phyloP scores from a whole-genome alignment of 2,113 vertebrate species.

The Pangasianodon gigas region DNA sequence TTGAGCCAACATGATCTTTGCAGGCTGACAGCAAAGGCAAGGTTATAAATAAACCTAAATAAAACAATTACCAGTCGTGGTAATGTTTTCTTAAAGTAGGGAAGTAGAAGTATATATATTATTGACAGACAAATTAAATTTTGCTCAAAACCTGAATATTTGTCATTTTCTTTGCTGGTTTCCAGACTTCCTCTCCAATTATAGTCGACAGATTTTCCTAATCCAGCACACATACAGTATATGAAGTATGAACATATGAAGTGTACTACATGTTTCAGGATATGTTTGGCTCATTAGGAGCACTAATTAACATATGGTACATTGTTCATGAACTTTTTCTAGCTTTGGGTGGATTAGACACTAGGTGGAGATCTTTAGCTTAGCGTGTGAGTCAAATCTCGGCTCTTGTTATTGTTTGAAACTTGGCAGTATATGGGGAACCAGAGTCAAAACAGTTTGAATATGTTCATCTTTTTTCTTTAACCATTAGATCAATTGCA shows the following conservation, averaged over 20 bases:
- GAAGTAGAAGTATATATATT: background rate
- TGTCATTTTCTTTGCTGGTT: background rate
- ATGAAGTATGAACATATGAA: background rate
- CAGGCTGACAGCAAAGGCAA: background rate
- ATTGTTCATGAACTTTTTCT: background rate
- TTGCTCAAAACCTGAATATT: background rate
- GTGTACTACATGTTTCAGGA: background rate
- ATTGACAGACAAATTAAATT: background rate
- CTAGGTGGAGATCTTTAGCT: conserved; percentile 66
- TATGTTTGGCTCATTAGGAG: background rate
- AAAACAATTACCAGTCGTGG: background rate
- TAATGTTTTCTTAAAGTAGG: background rate
- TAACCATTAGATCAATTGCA: background rate
- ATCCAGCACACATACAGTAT: background rate
- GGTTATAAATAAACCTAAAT: background rate
- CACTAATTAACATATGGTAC: background rate
- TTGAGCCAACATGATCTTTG: background rate
- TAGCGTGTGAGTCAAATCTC: conserved; percentile 18
- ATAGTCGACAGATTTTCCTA: background rate
- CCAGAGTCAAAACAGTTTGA: conserved; percentile 8
- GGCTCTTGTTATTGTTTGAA: conserved; percentile 28
- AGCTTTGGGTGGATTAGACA: conserved; percentile 34
- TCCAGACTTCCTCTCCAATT: background rate
- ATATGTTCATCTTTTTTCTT: background rate
- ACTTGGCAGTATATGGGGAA: conserved; percentile 1